Percentiles rank a stretch among this genome's conserved stretches.
Conservation (phyloP, 2,888 invertebrate species). For the Esperia sulphurella region DNA sequence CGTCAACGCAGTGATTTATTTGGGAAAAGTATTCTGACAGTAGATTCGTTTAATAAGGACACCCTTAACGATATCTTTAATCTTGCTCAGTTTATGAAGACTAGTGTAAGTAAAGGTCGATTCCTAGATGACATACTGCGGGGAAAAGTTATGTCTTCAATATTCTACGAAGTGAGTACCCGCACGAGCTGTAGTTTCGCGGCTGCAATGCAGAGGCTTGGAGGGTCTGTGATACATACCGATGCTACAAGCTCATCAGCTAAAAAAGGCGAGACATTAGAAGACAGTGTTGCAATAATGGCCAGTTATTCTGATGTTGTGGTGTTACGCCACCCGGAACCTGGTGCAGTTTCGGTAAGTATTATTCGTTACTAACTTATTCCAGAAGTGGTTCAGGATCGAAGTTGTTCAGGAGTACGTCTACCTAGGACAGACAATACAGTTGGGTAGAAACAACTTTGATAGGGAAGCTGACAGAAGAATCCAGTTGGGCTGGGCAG, state of each 20-base stretch:
- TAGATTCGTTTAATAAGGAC: slow-evolving; percentile 92
- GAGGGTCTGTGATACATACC: slow-evolving; percentile 94
- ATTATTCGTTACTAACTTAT: background rate
- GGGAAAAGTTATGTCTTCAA: slow-evolving; percentile 96
- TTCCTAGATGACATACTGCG: slow-evolving; percentile 90
- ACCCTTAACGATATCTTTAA: slow-evolving; percentile 96
- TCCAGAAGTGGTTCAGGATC: too few relatives aligned
- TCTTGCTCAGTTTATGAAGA: slow-evolving; percentile 92
- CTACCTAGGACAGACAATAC: too few relatives aligned
- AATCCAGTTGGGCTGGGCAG: too few relatives aligned
- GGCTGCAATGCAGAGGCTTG: slow-evolving; percentile 97
- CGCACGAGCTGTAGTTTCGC: slow-evolving; percentile 97
- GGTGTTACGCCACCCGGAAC: slow-evolving; percentile 95
- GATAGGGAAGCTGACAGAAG: too few relatives aligned
- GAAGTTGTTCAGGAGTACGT: too few relatives aligned
- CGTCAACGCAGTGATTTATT: slow-evolving; percentile 69
- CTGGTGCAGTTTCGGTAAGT: slow-evolving; percentile 92
- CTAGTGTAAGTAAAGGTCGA: slow-evolving; percentile 89
- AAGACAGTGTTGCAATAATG: slow-evolving; percentile 92
- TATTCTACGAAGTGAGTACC: slow-evolving; percentile 99
- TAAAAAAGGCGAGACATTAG: slow-evolving; percentile 97
- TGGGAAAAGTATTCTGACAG: slow-evolving; percentile 91
- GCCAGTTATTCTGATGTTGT: slow-evolving; percentile 96
- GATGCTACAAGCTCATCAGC: slow-evolving; percentile 95
- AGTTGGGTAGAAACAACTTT: too few relatives aligned